Percentiles rank a stretch among this genome's conserved stretches.
Conservation (phyloP, 2,113 vertebrate species). For the Brachirus orientalis region DNA sequence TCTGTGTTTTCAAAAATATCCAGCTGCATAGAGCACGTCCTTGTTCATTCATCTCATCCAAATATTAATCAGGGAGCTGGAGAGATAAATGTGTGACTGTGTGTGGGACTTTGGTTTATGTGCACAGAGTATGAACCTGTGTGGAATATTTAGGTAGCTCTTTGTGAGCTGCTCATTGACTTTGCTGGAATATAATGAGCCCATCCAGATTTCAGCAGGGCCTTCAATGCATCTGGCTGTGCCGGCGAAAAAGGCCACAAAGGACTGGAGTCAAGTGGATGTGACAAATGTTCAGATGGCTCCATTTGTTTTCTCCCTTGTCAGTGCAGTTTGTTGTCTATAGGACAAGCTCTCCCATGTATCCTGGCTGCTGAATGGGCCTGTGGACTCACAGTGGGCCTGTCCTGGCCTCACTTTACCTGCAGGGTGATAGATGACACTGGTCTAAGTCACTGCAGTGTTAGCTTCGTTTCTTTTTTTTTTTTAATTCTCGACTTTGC, state of each 20-base stretch:
- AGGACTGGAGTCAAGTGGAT: constrained; percentile 38
- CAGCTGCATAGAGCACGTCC: background rate
- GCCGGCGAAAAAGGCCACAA: constrained; percentile 16
- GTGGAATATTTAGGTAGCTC: constrained; percentile 13
- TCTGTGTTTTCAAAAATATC: constrained; percentile 5
- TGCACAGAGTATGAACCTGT: constrained; percentile 14
- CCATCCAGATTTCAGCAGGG: constrained; percentile 4
- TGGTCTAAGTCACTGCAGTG: constrained; percentile 9
- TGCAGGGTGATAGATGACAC: constrained; percentile 35
- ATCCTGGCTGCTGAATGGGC: constrained; percentile 19
- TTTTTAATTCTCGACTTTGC: background rate
- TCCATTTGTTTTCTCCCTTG: constrained; percentile 39
- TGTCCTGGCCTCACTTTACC: constrained; percentile 20
- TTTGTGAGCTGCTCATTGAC: constrained; percentile 1
- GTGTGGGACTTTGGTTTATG: constrained; percentile 18
- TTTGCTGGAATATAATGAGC: background rate
- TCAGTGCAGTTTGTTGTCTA: constrained; percentile 25
- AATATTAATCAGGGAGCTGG: background rate
- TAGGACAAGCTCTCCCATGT: constrained; percentile 26
- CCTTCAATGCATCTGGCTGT: constrained; percentile 19
- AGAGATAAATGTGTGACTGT: constrained; percentile 12
- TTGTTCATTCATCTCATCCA: constrained; percentile 18
- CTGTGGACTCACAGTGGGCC: constrained; percentile 17
- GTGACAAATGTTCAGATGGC: constrained; percentile 51
- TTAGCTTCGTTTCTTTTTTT: background rate